These are phyloP conservation scores for Hycleus phaleratus DNA, from an alignment of 1,140 invertebrate genomes.

Conservation along the genomic window DNA sequence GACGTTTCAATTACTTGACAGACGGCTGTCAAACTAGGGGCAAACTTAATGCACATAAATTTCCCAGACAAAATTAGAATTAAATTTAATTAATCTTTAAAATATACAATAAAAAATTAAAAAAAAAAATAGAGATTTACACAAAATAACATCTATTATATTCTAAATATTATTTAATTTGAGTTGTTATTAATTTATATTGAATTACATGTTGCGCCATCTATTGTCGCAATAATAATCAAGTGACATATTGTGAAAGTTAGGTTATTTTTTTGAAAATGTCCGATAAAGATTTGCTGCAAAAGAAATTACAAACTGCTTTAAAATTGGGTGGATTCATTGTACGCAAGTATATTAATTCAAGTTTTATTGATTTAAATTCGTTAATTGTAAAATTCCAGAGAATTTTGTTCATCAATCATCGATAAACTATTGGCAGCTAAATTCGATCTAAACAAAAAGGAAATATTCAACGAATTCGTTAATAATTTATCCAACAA, in stretches of 20 bases:
- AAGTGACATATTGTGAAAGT: no score
- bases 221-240: no score
- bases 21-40: not conserved
- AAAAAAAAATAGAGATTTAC: no score
- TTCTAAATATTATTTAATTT: no score
- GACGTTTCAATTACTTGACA: conserved; percentile 2
- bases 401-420: conserved; percentile 53
- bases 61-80: no score
- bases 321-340: conserved; percentile 47
- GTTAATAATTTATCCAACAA: conserved; percentile 56
- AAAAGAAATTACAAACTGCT: conserved; percentile 42
- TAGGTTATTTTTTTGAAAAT: no score
- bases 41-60: not conserved
- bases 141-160: no score
- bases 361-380: conserved; percentile 5
- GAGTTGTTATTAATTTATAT: no score
- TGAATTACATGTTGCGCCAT: no score
- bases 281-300: conserved; percentile 27
- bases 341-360: conserved; percentile 41
- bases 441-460: conserved; percentile 38
- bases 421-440: conserved; percentile 47
- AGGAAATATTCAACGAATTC: conserved; percentile 48
- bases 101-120: no score
- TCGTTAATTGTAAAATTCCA: conserved; percentile 40
- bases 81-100: no score